These are phyloP conservation scores for Melinaea marsaeus DNA, from an alignment of 2,888 invertebrate species.

Conservation along the genomic window DNA sequence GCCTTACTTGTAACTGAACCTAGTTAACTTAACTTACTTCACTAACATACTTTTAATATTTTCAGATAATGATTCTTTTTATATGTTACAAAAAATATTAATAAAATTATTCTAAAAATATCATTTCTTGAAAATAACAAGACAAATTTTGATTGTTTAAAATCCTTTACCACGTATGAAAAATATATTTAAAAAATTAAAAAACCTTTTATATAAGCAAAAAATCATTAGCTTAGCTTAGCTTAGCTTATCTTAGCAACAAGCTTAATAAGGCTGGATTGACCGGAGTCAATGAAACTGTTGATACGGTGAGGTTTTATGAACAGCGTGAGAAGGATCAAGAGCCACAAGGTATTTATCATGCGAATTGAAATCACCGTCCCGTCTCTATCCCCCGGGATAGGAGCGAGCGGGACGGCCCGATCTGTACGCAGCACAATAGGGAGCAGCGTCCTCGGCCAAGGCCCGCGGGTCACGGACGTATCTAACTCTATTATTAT, in stretches of 20 bases:
- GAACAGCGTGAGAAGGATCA: slow-evolving; percentile 18
- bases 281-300: slow-evolving; percentile 18
- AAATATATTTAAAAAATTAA: no score
- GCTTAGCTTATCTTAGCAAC: no score
- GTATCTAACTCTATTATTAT: slow-evolving; percentile 28
- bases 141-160: no score
- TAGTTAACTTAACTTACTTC: slow-evolving; percentile 2
- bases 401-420: slow-evolving; percentile 24
- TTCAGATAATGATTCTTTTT: not conserved
- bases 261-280: not conserved
- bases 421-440: slow-evolving; percentile 29
- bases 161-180: no score
- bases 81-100: not conserved
- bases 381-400: slow-evolving; percentile 21
- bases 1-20: slow-evolving; percentile 46
- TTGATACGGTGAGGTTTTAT: slow-evolving; percentile 9
- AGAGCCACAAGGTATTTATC: slow-evolving; percentile 15
- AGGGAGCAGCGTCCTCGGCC: slow-evolving; percentile 55
- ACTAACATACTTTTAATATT: not conserved
- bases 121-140: no score
- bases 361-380: slow-evolving; percentile 26
- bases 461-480: slow-evolving; percentile 73
- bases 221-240: no score
- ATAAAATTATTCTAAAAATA: not conserved
- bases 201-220: no score